Evolutionary conservation across 2,113 vertebrate genomes (phyloP).

Genomic region (Apus apus): DNA sequence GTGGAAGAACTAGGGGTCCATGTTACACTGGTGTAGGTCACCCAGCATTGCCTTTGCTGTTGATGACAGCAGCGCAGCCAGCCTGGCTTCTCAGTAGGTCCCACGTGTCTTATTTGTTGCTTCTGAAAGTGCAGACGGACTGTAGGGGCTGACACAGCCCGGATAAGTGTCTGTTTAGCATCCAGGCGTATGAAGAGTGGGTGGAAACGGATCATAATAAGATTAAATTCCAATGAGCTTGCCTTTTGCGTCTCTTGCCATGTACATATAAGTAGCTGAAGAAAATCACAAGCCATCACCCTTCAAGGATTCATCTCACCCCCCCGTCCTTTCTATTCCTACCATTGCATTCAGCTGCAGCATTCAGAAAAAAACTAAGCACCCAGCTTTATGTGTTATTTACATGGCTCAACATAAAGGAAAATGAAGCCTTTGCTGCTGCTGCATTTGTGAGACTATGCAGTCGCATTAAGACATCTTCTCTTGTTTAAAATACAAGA

Average conservation of each 20-base stretch:
- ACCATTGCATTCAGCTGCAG: background rate
- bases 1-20: background rate
- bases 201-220: background rate
- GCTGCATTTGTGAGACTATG: background rate
- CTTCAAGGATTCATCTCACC: background rate
- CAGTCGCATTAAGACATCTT: background rate
- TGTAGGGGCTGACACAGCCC: background rate
- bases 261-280: background rate
- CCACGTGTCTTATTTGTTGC: background rate
- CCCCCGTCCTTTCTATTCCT: too few species aligned
- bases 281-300: background rate
- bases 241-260: background rate
- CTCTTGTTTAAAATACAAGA: background rate
- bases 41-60: fast-evolving
- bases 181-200: fast-evolving
- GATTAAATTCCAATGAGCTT: background rate
- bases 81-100: fast-evolving
- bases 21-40: fast-evolving
- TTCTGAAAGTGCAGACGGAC: background rate
- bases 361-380: background rate
- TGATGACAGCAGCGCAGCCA: fast-evolving
- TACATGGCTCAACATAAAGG: background rate
- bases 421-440: background rate
- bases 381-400: background rate
- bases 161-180: background rate